A percentile compares a stretch with the other conserved stretches of the same genome.
These are phyloP conservation scores for Oryzias javanicus DNA, from an alignment of 2,113 vertebrate genomes.

Conservation along the genomic window DNA sequence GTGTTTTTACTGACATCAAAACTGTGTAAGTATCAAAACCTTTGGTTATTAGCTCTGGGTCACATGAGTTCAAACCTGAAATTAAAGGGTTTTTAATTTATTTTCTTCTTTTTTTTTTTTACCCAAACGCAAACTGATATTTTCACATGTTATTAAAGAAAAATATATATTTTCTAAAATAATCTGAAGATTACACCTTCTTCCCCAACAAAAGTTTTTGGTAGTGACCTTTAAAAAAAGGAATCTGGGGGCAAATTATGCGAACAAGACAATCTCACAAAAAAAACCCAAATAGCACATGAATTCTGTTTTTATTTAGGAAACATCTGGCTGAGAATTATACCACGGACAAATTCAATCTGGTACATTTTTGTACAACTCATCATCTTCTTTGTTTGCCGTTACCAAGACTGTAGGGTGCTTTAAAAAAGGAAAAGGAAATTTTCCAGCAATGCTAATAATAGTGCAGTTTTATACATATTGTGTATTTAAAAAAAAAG, in stretches of 20 bases:
- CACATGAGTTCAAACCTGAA: too few species aligned
- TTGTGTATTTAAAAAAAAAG: conserved; percentile 19
- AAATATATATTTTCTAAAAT: too few species aligned
- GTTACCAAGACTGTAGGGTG: not conserved
- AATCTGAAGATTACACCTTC: too few species aligned
- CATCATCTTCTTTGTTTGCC: not conserved
- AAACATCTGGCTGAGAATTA: conserved; percentile 39
- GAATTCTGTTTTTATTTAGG: conserved; percentile 77
- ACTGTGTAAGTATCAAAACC: too few species aligned
- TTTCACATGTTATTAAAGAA: too few species aligned
- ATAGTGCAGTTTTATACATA: conserved; percentile 42
- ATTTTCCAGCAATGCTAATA: conserved; percentile 26
- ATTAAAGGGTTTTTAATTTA: too few species aligned
- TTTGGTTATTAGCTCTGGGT: too few species aligned
- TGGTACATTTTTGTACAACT: conserved; percentile 38
- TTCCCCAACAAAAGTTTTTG: too few species aligned
- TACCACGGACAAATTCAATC: conserved; percentile 36
- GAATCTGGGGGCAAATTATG: not conserved
- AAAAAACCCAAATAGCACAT: conserved; percentile 69
- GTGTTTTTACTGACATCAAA: too few species aligned
- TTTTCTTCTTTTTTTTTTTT: too few species aligned
- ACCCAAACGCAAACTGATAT: too few species aligned
- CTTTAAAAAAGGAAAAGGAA: conserved; percentile 18
- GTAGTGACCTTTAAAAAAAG: not conserved
- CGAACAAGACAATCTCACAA: conserved; percentile 23